Percentiles rank a stretch among this genome's conserved stretches.
Conservation (phyloP, 2,888 invertebrate species). For the Sycophila texana region DNA sequence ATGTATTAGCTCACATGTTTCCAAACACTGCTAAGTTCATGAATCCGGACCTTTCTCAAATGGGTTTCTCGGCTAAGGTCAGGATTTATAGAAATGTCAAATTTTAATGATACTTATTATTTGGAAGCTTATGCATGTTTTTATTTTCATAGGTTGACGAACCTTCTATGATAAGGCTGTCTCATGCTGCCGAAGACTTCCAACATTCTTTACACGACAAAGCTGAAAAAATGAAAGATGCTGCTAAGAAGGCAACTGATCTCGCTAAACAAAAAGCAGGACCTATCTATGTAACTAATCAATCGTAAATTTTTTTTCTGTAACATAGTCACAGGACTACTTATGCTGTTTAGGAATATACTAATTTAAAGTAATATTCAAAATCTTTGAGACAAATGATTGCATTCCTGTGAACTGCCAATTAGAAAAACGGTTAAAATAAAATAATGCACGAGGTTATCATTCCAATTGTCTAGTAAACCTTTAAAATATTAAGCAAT, state of each 20-base stretch:
- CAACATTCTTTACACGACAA: constrained; percentile 72
- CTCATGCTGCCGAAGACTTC: constrained; percentile 70
- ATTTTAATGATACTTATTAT: background rate
- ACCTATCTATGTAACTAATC: constrained; percentile 73
- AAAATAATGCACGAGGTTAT: constrained; percentile 27
- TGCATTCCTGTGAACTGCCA: constrained; percentile 53
- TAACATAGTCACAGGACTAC: constrained; percentile 23
- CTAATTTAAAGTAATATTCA: constrained; percentile 28
- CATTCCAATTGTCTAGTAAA: constrained; percentile 31
- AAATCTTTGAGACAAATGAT: constrained; percentile 34
- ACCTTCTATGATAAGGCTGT: constrained; percentile 64
- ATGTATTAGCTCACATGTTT: constrained; percentile 86
- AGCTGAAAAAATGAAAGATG: constrained; percentile 83
- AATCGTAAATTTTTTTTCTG: constrained; percentile 65
- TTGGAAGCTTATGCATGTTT: background rate
- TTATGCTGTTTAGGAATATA: constrained; percentile 33
- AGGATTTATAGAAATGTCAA: background rate
- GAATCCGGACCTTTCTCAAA: constrained; percentile 69
- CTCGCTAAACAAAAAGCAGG: constrained; percentile 81
- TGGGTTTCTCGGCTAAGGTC: constrained; percentile 60
- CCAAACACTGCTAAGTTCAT: constrained; percentile 76
- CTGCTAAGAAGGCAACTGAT: constrained; percentile 88
- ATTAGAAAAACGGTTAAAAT: constrained; percentile 24
- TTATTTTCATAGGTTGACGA: constrained; percentile 64
- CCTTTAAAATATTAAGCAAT: constrained; percentile 4